Evolutionary conservation across 2,797 vertebrate genomes (phyloP).

Genomic region (Enteromius paludinosus): DNA sequence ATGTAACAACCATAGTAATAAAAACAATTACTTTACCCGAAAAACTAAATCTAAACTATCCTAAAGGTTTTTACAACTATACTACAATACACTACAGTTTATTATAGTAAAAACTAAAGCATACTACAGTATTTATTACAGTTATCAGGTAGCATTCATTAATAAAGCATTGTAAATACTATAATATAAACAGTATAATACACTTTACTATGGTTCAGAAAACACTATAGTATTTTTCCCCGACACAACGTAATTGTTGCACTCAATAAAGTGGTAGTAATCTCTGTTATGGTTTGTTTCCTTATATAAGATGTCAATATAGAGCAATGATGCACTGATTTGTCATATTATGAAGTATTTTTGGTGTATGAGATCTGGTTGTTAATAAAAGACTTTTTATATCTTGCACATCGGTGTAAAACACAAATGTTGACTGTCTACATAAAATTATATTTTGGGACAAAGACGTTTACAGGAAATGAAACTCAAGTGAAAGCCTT

Average conservation of each 20-base stretch:
- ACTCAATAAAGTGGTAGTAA: neutral
- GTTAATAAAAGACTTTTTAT: slow-evolving; percentile 33
- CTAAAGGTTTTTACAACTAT: no score
- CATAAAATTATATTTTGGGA: neutral
- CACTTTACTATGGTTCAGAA: no score
- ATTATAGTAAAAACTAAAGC: no score
- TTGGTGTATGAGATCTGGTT: slow-evolving; percentile 11
- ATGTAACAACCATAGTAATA: no score
- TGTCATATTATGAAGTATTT: neutral
- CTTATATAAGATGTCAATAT: neutral
- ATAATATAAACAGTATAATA: no score
- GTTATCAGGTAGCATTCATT: no score
- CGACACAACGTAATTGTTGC: neutral
- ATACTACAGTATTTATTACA: no score
- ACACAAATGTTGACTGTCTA: neutral
- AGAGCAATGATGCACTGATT: slow-evolving; percentile 5
- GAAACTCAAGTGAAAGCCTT: neutral
- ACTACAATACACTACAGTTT: no score
- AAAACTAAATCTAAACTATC: no score
- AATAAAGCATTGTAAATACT: no score
- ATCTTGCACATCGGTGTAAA: slow-evolving; percentile 4
- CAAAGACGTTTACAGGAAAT: neutral
- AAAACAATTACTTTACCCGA: no score
- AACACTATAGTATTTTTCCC: no score
- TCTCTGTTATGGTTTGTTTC: slow-evolving; percentile 1